Conservation (phyloP, 2,113 vertebrate species). For the Sardina pilchardus region DNA sequence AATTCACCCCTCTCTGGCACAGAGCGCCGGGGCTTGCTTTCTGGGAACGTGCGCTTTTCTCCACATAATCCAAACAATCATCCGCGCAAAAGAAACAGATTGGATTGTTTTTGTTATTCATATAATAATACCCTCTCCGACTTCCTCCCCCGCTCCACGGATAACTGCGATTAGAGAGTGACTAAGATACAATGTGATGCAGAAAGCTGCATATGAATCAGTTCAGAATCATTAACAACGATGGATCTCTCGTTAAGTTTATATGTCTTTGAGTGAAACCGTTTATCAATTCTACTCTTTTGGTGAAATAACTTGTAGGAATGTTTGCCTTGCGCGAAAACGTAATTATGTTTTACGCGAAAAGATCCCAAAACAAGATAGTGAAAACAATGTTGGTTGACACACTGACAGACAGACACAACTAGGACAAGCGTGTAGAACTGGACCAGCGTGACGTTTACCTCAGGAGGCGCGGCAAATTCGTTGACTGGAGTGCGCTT, state of each 20-base stretch:
- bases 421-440: neutral
- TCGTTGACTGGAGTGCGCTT: constrained; percentile 5
- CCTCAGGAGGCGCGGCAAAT: constrained; percentile 35
- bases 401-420: neutral
- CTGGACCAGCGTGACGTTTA: constrained; percentile 23
- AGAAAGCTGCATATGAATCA: neutral
- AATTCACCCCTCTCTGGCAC: constrained; percentile 43
- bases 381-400: neutral
- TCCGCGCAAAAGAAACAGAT: constrained; percentile 32
- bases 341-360: neutral
- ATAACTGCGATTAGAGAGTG: neutral
- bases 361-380: neutral
- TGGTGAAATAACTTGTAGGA: neutral
- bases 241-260: neutral
- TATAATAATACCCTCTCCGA: constrained; percentile 20
- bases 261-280: neutral
- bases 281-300: neutral
- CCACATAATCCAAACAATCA: constrained; percentile 34
- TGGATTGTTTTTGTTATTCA: constrained; percentile 15
- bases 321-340: neutral
- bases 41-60: constrained; percentile 38
- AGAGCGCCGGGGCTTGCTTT: constrained; percentile 22
- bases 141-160: neutral
- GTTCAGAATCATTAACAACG: neutral
- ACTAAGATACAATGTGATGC: neutral